These are phyloP conservation scores for Acipenser oxyrinchus DNA, from an alignment of 2,797 vertebrate genomes.

Conservation along the genomic window DNA sequence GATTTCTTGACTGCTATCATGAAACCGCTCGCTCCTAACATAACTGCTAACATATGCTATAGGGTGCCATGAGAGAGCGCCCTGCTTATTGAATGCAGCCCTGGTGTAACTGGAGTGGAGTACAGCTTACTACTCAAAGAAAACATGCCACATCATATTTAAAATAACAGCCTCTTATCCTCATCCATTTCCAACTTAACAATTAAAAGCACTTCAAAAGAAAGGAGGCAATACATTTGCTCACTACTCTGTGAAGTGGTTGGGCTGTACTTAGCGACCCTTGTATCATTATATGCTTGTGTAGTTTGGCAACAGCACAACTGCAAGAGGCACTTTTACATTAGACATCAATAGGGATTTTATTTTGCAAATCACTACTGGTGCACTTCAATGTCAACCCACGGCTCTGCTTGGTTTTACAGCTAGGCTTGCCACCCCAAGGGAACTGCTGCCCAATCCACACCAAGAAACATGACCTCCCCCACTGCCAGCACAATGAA, in stretches of 20 bases:
- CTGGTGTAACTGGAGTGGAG: not conserved
- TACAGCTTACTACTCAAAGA: not conserved
- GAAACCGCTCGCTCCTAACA: too few species aligned
- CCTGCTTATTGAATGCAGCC: not conserved
- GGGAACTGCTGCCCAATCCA: not conserved
- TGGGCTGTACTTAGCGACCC: not conserved
- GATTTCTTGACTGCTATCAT: too few species aligned
- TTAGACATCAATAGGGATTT: not conserved
- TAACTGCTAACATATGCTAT: too few species aligned
- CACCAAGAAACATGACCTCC: not conserved
- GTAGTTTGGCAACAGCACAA: not conserved
- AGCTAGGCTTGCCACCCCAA: not conserved
- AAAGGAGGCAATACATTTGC: not conserved
- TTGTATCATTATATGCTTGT: not conserved
- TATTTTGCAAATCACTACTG: not conserved
- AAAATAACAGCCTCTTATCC: not conserved
- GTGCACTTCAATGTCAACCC: not conserved
- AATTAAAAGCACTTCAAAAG: not conserved
- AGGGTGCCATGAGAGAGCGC: too few species aligned
- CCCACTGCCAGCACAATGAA: not conserved
- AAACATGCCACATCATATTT: not conserved
- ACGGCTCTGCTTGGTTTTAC: not conserved
- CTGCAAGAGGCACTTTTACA: not conserved
- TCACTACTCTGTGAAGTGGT: not conserved
- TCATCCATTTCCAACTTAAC: not conserved